phyloP scores from a whole-genome alignment of 2,888 invertebrate species.

The Balanococcus diminutus region DNA sequence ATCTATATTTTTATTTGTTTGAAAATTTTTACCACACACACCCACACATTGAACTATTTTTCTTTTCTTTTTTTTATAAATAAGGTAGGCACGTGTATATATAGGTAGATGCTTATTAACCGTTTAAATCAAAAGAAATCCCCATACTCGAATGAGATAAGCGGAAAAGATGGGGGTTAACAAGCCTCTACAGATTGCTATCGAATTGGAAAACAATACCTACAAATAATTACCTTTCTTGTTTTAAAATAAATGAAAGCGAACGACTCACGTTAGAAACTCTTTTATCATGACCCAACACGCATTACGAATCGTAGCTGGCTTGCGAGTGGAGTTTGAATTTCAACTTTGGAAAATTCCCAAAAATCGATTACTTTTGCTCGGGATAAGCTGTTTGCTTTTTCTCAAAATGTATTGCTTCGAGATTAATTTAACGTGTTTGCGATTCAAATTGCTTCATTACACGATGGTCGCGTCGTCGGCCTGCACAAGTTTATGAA shows the following conservation, averaged over 20 bases:
- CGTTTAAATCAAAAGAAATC: neutral
- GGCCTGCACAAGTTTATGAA: neutral
- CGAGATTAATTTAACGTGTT: slow-evolving; percentile 5
- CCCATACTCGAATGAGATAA: neutral
- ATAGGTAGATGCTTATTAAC: neutral
- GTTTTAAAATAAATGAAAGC: neutral
- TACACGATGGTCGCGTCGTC: neutral
- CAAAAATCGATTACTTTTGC: slow-evolving; percentile 5
- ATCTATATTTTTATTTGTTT: neutral
- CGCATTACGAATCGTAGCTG: neutral
- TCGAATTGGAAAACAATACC: neutral
- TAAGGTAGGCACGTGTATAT: neutral
- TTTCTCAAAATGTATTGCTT: neutral
- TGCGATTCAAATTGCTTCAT: slow-evolving; percentile 5
- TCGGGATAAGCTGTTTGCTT: neutral
- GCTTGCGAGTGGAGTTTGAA: neutral
- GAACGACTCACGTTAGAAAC: neutral
- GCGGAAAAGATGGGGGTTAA: neutral
- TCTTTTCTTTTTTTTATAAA: neutral
- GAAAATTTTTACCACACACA: neutral
- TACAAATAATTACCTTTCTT: neutral
- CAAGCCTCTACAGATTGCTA: neutral
- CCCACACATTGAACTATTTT: neutral
- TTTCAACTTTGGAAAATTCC: neutral
- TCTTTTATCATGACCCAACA: slow-evolving; percentile 11